A percentile compares a stretch with the other conserved stretches of the same genome.
Conservation (phyloP, 2,113 vertebrate genomes). For the Brachyhypopomus occidentalis region DNA sequence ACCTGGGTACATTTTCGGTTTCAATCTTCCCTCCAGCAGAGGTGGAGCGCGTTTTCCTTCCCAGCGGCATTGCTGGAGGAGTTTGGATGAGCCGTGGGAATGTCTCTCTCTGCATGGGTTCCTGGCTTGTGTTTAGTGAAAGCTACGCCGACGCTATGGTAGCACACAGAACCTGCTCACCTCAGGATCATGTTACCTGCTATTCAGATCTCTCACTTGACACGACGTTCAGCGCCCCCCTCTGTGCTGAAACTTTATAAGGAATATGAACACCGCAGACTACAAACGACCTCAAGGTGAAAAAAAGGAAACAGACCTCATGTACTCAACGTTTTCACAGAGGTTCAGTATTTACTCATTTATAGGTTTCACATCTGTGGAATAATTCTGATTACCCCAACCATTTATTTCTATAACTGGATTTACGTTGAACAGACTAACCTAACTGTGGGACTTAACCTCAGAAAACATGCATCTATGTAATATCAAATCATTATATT, state of each 20-base stretch:
- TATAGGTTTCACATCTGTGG: not conserved
- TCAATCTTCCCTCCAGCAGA: slow-evolving; percentile 77
- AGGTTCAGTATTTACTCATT: not conserved
- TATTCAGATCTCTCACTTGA: slow-evolving; percentile 47
- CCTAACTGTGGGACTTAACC: too few relatives aligned
- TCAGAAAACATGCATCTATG: too few relatives aligned
- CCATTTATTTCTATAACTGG: not conserved
- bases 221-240: slow-evolving; percentile 37
- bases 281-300: not conserved
- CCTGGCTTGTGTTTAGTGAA: slow-evolving; percentile 24
- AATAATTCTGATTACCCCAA: not conserved
- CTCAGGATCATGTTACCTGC: slow-evolving; percentile 63
- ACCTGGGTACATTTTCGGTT: slow-evolving; percentile 71
- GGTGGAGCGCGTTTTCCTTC: slow-evolving; percentile 63
- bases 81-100: slow-evolving; percentile 4
- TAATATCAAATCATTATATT: too few relatives aligned
- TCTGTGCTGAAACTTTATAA: not conserved
- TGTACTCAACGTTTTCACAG: not conserved
- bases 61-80: slow-evolving; percentile 56
- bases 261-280: not conserved
- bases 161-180: slow-evolving; percentile 32
- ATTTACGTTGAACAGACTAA: too few relatives aligned
- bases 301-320: not conserved
- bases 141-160: slow-evolving; percentile 34
- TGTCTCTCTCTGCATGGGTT: not conserved